phyloP scores from a whole-genome alignment of 2,113 vertebrate species.

The Eublepharis macularius region DNA sequence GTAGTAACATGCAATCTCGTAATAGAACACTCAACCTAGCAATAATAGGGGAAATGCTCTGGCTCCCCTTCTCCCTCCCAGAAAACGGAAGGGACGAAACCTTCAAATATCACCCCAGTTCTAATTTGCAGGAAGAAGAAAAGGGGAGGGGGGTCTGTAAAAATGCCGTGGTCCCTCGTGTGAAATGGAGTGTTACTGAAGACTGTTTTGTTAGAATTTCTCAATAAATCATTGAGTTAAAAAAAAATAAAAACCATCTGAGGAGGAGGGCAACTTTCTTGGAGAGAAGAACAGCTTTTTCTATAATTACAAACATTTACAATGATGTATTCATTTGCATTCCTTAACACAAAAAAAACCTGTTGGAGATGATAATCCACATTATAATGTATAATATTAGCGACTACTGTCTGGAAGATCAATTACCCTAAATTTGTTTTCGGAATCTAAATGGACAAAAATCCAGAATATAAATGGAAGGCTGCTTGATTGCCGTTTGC shows the following conservation, averaged over 20 bases:
- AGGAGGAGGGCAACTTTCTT: constrained; percentile 35
- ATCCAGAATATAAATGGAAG: not conserved
- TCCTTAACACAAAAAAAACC: constrained; percentile 50
- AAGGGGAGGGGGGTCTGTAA: not conserved
- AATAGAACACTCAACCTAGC: constrained; percentile 10
- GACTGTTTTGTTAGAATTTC: constrained; percentile 46
- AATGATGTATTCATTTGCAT: constrained; percentile 48
- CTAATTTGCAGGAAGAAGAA: not conserved
- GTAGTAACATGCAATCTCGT: not conserved
- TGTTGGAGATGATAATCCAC: constrained; percentile 55
- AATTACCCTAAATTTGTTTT: constrained; percentile 56
- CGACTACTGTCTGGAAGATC: constrained; percentile 60
- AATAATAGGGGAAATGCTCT: not conserved
- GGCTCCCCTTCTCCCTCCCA: accelerated
- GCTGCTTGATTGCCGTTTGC: not conserved
- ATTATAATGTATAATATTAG: constrained; percentile 62
- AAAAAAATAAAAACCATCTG: constrained; percentile 24
- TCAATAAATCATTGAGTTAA: constrained; percentile 53
- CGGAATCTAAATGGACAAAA: constrained; percentile 59
- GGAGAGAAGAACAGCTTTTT: constrained; percentile 10
- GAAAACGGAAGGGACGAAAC: not conserved
- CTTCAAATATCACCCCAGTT: not conserved
- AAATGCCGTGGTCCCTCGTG: not conserved
- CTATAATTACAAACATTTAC: constrained; percentile 35
- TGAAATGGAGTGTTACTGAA: not conserved